Base-by-base conservation (phyloP, 2,888 invertebrate genomes). In the Catocala nupta region DNA sequence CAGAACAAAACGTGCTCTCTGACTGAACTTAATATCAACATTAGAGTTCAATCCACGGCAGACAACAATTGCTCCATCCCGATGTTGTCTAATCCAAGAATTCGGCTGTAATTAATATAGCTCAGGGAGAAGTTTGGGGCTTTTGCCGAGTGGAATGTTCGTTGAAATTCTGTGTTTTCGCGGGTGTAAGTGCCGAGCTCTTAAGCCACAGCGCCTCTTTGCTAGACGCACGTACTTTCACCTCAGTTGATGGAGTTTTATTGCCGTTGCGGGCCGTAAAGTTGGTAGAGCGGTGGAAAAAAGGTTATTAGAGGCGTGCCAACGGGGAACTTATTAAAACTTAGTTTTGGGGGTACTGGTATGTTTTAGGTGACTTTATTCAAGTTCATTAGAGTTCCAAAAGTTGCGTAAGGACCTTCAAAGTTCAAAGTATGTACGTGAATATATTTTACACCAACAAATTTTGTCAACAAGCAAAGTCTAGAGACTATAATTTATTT, bases 211-310 rank as follows among this genome's bases (percentile, higher is more conserved):
- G 66, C 64, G 63, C 61, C 68, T 64, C 69, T 72, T 60, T 51
- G 42, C 47, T 65, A 66, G 67, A 58, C 65, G 66, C 77, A 80
- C 82, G 78, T 82, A 79, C 68, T 70, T 73, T 66, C 57, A 71
- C 77, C 70, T 74, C 67, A 66, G 70, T 83, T 83, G 84, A 88
- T 86, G 81, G 84, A 88, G 87, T 89, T 91, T 91, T 91, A 91
- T 91, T 86, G 83, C 84, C 83, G 80, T 78, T 73, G 84, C 69
- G 86, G 82, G 79, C 84, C 82, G 81, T 85, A 87, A 90, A 89
- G 75, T 88, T 87, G 72, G 71, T 43, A 16, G 73, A 65, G 66
- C 77, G 74, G 69, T 73, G 68, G 77, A 83, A 87, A 88, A 88
- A 90, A 86, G 77, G 77, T 87, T 87, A 86, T 86, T 85, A 90